Base-by-base conservation (phyloP, 1,140 invertebrate species). In the Aphelinus atriplicis region DNA sequence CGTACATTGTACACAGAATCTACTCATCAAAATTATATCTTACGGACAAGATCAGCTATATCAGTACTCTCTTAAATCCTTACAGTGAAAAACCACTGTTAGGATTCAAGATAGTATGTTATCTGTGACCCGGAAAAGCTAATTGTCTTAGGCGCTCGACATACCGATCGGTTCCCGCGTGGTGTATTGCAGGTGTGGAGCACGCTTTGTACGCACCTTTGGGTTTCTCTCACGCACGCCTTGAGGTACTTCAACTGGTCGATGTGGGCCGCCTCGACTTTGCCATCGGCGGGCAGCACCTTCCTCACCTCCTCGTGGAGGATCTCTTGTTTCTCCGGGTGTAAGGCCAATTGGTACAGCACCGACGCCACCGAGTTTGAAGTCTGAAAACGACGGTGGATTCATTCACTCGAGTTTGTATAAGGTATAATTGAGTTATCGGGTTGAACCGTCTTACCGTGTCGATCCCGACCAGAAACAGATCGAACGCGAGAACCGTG, bases 221-320 rank as follows among this genome's bases (percentile, higher is more conserved):
- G 90, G 3, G 94, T 93, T 90, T 98, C 96, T 84, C 96, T 97
- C 7, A 98, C 92, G 82, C 94, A 96, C 3, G 95, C 95, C 84
- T 94, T 94, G 48, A 97, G 87, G 82, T 95, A 97, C 9, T 91
- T 90, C 80, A 96, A 87, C 77, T 91, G 90, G 67, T 94, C 92
- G 51, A 96, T 87, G 73, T 91, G 90, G 73, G 90, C 87, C 60
- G 90, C 87, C 75, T 92, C 92, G 42, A 97, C 85, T 62, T 87
- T 81, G 62, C 87, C 86, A 73, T 90, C 84, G 55, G 81, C 74
- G 7, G 92, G 90, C 55, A 95, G 82, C 55, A 92, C 86, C n/a
- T 81, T 83, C 62, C 87, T 84, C 6, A 97, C 83, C 88, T 97
- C 95, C 66, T 92, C 80, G 80, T 92, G 92, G 7, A 96, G 87